Base-by-base conservation (phyloP, 2,888 invertebrate genomes). In the Neoascia interrupta region DNA sequence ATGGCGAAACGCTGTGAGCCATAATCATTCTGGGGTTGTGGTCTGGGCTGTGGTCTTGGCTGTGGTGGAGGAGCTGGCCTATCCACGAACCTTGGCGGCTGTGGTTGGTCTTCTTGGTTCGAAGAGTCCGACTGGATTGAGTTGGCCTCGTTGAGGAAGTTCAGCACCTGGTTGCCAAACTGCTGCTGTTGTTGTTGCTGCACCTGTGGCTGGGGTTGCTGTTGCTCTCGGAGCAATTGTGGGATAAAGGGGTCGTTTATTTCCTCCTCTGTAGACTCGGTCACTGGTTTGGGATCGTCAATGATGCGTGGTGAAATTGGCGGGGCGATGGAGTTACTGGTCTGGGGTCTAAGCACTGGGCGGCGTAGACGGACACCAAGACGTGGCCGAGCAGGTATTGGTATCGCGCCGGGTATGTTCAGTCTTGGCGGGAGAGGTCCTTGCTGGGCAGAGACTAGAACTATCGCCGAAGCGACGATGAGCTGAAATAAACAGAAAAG, bases 241-340 rank as follows among this genome's bases (percentile, higher is more conserved):
- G 91, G 91, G 21, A 92, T 89, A 41, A 91, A 91, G 72, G 90
- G 90, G 72, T 91, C 90, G 51, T 91, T 91, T 39, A 88, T 82
- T 45, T 88, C 92, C 72, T 93, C 93, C 87, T 93, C 93, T 15
- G 90, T 90, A 82, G 93, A 91, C 87, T 93, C 93, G 0, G 92
- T 92, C 5, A 93, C 93, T 1, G 93, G 93, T 82, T 93, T 92
- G 10, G 92, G 84, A 54, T 89, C 89, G 34, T 90, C 89, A 5
- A 84, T 82, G 23, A 82, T 61, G 28, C 86, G 85, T 6, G 85
- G 86, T 47, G 84, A 84, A 19, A 83, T 88, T 49, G 87, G 89
- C 79, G 91, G 90, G 3, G 92, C 90, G 11, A 91, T 85, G 4
- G 89, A 90, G 83, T 90, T 90, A 16, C 61, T 61, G 10, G 84